Conservation (phyloP, 2,888 invertebrate species). For the Geophilus truncorum region DNA sequence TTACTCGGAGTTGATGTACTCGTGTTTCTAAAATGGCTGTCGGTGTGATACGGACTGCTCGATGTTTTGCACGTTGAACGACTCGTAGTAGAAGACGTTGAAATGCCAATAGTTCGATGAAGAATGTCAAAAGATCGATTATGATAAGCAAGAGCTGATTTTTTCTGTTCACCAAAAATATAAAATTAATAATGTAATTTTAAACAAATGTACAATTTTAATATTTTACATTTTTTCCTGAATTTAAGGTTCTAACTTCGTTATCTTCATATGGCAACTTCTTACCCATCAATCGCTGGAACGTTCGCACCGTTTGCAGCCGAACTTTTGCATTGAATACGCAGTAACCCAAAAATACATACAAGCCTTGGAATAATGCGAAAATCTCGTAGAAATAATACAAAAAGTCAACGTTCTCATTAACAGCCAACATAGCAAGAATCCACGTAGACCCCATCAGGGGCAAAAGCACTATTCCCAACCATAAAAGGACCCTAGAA, state of each 20-base stretch:
- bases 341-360: slow-evolving; percentile 79
- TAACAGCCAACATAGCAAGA: slow-evolving; percentile 69
- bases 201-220: not conserved
- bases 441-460: slow-evolving; percentile 82
- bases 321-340: slow-evolving; percentile 61
- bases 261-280: slow-evolving; percentile 44
- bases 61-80: slow-evolving; percentile 90
- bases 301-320: slow-evolving; percentile 45
- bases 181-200: not conserved
- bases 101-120: slow-evolving; percentile 68
- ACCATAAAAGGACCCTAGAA: slow-evolving; percentile 71
- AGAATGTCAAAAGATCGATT: slow-evolving; percentile 51
- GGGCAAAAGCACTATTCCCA: slow-evolving; percentile 79
- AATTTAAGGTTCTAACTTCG: slow-evolving; percentile 57
- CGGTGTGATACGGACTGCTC: slow-evolving; percentile 75
- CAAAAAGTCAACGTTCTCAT: slow-evolving; percentile 65
- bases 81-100: slow-evolving; percentile 90
- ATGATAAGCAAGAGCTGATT: slow-evolving; percentile 70
- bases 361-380: slow-evolving; percentile 72
- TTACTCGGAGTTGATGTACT: slow-evolving; percentile 46
- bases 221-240: slow-evolving; percentile 27
- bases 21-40: slow-evolving; percentile 45
- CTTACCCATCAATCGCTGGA: slow-evolving; percentile 65
- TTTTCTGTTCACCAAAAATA: slow-evolving; percentile 54
- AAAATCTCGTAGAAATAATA: slow-evolving; percentile 72